Evolutionary conservation across 92 coral and sea anemone species (phyloP).

Genomic region (Parazoanthus darwini): DNA sequence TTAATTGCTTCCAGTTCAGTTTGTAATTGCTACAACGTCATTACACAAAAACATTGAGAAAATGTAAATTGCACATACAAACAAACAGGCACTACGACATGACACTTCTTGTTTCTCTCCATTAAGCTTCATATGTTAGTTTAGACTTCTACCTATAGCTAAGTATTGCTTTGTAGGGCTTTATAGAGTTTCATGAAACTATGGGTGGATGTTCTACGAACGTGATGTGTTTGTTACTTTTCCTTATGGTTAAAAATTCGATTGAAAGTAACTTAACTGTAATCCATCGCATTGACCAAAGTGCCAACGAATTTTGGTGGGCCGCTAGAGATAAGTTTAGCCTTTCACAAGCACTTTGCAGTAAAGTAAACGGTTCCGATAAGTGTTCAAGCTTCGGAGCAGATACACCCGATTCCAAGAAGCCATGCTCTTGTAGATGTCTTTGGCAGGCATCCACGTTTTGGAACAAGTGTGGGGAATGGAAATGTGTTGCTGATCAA

Average conservation of each 20-base stretch:
- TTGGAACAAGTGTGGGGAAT: constrained; percentile 12
- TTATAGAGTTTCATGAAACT: neutral
- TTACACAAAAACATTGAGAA: neutral
- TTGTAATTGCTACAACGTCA: neutral
- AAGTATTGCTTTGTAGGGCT: neutral
- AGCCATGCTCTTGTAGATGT: constrained; percentile 21
- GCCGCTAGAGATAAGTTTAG: constrained; percentile 22
- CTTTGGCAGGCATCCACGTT: neutral
- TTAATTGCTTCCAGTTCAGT: neutral
- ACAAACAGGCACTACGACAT: neutral
- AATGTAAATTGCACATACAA: neutral
- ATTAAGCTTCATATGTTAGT: no score
- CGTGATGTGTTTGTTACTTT: neutral
- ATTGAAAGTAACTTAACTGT: neutral
- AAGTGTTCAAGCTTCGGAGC: constrained; percentile 10
- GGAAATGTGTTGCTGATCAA: constrained; percentile 29
- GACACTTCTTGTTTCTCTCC: neutral
- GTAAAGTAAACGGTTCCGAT: neutral
- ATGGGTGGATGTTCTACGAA: neutral
- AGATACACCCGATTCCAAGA: neutral
- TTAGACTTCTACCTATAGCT: neutral
- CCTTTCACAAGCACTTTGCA: neutral
- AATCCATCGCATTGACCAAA: constrained; percentile 1
- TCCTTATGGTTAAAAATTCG: neutral
- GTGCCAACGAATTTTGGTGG: constrained; percentile 6